Evolutionary conservation across 2,113 vertebrate species (phyloP).

Genomic region (Pandion haliaetus): DNA sequence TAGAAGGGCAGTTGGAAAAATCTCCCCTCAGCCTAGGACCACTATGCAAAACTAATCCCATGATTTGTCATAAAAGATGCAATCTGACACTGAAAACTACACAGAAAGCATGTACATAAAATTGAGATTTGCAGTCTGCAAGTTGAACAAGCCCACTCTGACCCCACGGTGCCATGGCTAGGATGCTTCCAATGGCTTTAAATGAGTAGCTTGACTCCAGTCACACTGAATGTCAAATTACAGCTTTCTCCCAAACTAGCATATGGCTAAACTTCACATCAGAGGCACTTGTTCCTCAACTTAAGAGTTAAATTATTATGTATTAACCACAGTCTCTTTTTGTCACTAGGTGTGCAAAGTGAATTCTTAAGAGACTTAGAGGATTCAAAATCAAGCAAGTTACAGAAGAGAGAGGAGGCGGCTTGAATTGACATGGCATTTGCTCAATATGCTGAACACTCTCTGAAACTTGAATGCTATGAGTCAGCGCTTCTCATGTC

Average conservation of each 20-base stretch:
- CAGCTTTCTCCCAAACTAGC: background rate
- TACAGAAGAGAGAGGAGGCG: background rate
- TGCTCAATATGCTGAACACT: slow-evolving; percentile 27
- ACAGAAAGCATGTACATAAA: background rate
- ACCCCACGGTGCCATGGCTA: background rate
- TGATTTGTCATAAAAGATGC: background rate
- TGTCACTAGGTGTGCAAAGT: background rate
- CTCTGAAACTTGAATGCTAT: slow-evolving; percentile 44
- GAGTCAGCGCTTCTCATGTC: slow-evolving; percentile 59
- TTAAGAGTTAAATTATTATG: background rate
- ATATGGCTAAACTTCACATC: background rate
- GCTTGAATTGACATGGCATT: slow-evolving; percentile 13
- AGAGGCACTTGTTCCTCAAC: background rate
- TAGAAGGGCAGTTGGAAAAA: background rate
- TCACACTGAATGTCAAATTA: background rate
- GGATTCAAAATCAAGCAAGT: background rate
- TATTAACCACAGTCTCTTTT: background rate
- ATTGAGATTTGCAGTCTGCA: background rate
- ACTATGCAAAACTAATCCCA: background rate
- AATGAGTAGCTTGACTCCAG: background rate
- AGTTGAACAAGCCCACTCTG: background rate
- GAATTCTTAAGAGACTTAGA: background rate
- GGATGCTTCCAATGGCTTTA: background rate
- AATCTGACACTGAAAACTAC: background rate
- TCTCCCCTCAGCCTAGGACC: background rate